Evolutionary conservation across 2,888 invertebrate genomes (phyloP).

Genomic region (Noctua pronuba): DNA sequence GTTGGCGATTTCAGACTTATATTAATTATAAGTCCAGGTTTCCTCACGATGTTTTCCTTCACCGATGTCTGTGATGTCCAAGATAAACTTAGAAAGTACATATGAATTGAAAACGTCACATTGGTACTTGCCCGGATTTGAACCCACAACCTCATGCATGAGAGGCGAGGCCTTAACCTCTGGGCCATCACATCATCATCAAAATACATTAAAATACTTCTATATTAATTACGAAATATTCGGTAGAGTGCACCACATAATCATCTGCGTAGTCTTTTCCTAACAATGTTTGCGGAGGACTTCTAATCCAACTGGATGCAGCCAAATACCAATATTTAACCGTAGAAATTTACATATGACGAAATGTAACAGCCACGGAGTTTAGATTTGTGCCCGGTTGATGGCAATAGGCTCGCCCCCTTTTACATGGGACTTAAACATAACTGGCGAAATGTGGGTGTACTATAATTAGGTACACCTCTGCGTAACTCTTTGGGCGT

Average conservation of each 20-base stretch:
- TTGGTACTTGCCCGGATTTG: too few species aligned
- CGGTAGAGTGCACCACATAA: fast-evolving
- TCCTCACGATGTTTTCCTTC: too few species aligned
- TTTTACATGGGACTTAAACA: too few species aligned
- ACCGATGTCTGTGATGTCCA: too few species aligned
- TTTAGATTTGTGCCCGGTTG: not conserved
- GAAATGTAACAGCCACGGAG: not conserved
- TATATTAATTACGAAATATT: not conserved
- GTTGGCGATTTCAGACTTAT: too few species aligned
- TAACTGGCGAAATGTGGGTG: too few species aligned
- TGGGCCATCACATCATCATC: too few species aligned
- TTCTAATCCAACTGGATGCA: not conserved
- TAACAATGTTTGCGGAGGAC: not conserved
- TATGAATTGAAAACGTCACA: too few species aligned
- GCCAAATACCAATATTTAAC: not conserved
- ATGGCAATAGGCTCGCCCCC: not conserved
- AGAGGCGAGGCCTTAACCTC: too few species aligned
- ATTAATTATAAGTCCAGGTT: too few species aligned
- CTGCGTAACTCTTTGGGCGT: not conserved
- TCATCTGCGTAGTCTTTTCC: not conserved
- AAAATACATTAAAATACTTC: not conserved
- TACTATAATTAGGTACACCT: not conserved
- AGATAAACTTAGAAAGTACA: too few species aligned
- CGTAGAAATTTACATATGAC: not conserved
- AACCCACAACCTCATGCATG: too few species aligned